Percentiles rank a stretch among this genome's conserved stretches.
These are phyloP conservation scores for Drosophila lini DNA, from an alignment of 1,140 invertebrate species.

Conservation along the genomic window DNA sequence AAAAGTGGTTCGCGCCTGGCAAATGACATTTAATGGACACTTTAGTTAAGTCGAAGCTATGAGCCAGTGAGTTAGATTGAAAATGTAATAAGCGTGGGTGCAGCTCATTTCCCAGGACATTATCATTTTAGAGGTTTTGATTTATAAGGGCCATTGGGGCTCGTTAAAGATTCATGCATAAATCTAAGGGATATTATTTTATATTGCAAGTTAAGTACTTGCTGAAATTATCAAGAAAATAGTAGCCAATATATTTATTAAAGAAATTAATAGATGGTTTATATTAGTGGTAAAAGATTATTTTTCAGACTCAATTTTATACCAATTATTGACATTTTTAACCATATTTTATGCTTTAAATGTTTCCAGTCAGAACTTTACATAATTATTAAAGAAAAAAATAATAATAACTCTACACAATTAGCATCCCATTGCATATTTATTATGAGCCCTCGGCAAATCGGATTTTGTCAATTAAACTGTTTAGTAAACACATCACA, in stretches of 20 bases:
- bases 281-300: neutral
- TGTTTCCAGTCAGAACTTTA: too few relatives aligned
- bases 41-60: slow-evolving; percentile 16
- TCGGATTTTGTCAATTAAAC: neutral
- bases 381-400: too few relatives aligned
- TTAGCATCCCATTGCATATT: slow-evolving; percentile 15
- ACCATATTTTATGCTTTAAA: neutral
- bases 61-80: slow-evolving; percentile 25
- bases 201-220: neutral
- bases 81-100: slow-evolving; percentile 30
- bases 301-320: neutral
- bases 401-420: neutral
- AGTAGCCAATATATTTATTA: neutral
- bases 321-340: neutral
- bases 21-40: slow-evolving; percentile 57
- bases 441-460: slow-evolving; percentile 5
- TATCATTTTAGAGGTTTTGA: slow-evolving; percentile 9
- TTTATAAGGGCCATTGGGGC: slow-evolving; percentile 6
- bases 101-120: slow-evolving; percentile 12
- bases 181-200: neutral
- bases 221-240: neutral
- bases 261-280: too few relatives aligned
- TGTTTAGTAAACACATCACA: slow-evolving; percentile 46
- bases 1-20: slow-evolving; percentile 25
- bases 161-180: slow-evolving; percentile 5